Conservation (phyloP, 2,797 vertebrate species). For the Onychomys leucogaster region DNA sequence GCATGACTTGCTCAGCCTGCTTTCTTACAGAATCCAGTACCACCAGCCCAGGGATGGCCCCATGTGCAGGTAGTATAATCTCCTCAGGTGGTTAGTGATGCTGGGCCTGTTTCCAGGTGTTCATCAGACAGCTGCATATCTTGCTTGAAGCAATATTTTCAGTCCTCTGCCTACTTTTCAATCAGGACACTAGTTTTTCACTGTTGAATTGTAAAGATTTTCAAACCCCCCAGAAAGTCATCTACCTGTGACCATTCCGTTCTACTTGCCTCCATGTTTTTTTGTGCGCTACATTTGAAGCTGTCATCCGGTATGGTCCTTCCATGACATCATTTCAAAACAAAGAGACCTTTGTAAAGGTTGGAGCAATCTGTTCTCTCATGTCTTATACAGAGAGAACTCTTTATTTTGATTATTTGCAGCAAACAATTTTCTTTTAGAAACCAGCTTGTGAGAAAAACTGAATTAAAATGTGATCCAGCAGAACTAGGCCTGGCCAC, state of each 20-base stretch:
- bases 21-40: neutral
- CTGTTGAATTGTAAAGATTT: conserved; percentile 1
- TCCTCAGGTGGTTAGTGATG: neutral
- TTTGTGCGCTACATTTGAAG: neutral
- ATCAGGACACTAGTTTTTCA: neutral
- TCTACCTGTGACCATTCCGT: neutral
- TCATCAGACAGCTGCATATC: neutral
- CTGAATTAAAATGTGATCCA: conserved; percentile 22
- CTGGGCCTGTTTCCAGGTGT: neutral
- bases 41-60: neutral
- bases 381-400: neutral
- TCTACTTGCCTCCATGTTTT: neutral
- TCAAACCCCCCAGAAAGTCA: neutral
- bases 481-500: neutral
- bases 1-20: neutral
- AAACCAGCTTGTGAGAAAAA: neutral
- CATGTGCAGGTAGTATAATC: neutral
- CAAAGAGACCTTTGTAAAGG: conserved; percentile 23
- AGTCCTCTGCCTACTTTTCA: neutral
- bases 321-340: neutral
- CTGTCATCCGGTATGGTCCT: neutral
- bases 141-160: neutral
- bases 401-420: conserved; percentile 6
- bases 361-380: neutral
- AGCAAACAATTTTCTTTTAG: conserved; percentile 28